These are phyloP conservation scores for Drosophila longiperda DNA, from an alignment of 2,888 invertebrate species.

Conservation along the genomic window DNA sequence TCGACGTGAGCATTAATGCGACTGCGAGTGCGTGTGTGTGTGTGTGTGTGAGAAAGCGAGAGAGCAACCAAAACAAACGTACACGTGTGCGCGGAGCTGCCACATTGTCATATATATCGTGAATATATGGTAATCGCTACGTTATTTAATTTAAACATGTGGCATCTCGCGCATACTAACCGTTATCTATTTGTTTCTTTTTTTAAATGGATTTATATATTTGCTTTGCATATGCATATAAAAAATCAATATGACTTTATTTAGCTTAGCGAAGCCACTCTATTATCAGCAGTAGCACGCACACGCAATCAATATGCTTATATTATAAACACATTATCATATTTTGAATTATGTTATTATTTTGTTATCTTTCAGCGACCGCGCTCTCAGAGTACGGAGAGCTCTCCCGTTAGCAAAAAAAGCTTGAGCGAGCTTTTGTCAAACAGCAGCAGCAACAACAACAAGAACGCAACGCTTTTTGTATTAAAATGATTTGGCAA, in stretches of 20 bases:
- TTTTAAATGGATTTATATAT: not conserved
- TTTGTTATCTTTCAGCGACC: slow-evolving; percentile 12
- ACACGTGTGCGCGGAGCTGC: slow-evolving; percentile 29
- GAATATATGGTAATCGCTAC: slow-evolving; percentile 1
- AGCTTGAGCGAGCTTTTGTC: slow-evolving; percentile 4
- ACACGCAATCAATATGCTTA: slow-evolving; percentile 22
- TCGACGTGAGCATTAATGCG: not conserved
- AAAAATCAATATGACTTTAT: slow-evolving; percentile 10
- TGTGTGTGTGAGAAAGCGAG: not conserved
- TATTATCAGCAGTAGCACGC: slow-evolving; percentile 31
- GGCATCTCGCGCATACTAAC: slow-evolving; percentile 2
- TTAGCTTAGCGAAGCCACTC: not conserved
- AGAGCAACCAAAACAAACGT: not conserved
- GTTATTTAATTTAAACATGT: not conserved
- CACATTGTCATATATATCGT: slow-evolving; percentile 14
- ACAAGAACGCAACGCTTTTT: not conserved
- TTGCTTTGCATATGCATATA: not conserved
- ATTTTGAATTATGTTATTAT: slow-evolving; percentile 15
- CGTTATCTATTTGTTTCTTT: slow-evolving; percentile 25
- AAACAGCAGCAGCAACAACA: not conserved
- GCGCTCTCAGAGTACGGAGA: slow-evolving; percentile 1
- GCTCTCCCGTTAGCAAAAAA: not conserved
- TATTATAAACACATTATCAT: slow-evolving; percentile 19
- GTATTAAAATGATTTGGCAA: slow-evolving; percentile 42
- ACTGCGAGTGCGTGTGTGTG: not conserved